These are phyloP conservation scores for Drosophila testacea DNA, from an alignment of 2,888 invertebrate species.

Conservation along the genomic window DNA sequence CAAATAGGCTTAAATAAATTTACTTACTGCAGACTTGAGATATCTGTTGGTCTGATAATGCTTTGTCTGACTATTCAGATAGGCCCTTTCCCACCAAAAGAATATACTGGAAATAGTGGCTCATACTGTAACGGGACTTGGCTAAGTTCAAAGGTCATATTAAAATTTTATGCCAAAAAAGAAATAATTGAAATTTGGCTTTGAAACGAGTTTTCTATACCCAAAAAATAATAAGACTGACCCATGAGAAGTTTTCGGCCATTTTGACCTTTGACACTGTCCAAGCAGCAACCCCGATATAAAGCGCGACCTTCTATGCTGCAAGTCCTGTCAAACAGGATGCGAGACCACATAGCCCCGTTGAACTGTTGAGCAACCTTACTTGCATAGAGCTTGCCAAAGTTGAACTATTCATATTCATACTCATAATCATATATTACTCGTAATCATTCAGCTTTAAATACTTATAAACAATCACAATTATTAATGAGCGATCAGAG, in stretches of 20 bases:
- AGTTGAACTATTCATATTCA: conserved; percentile 27
- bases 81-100: conserved; percentile 52
- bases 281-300: conserved; percentile 61
- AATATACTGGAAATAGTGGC: conserved; percentile 54
- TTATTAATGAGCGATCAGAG: conserved; percentile 70
- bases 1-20: conserved; percentile 66
- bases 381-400: conserved; percentile 5
- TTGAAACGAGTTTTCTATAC: conserved; percentile 67
- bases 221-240: conserved; percentile 51
- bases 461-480: conserved; percentile 39
- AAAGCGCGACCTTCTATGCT: conserved; percentile 33
- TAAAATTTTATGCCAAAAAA: conserved; percentile 55
- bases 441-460: conserved; percentile 12
- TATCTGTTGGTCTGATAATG: conserved; percentile 52
- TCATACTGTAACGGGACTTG: conserved; percentile 46
- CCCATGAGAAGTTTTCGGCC: conserved; percentile 79
- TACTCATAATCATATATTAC: conserved; percentile 9
- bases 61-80: conserved; percentile 40
- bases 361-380: conserved; percentile 28
- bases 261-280: conserved; percentile 77
- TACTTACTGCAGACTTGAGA: conserved; percentile 37
- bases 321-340: conserved; percentile 59
- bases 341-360: conserved; percentile 8
- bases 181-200: conserved; percentile 54
- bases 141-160: conserved; percentile 74